Evolutionary conservation across 1,140 invertebrate genomes (phyloP), one percentile per base, ranked within the genome.

Genomic region (Vanessa tameamea): DNA sequence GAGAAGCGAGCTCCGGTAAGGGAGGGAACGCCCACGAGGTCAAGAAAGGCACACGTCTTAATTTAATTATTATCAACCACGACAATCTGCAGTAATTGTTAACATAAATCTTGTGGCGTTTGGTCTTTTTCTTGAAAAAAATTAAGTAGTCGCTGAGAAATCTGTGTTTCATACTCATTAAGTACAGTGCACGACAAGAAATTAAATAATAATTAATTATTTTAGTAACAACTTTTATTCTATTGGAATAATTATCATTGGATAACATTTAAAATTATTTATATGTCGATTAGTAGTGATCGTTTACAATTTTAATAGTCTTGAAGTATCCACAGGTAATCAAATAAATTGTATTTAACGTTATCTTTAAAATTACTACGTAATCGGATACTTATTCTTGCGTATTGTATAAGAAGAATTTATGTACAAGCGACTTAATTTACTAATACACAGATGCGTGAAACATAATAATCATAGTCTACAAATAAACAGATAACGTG

Each of bases 51-150:
- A 82, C 79, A 84, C 82, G 80, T 84, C 86, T 89, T 88, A 82
- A 87, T 87, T 86, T 84, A 86, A 82, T 82, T 81, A 77, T 86
- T 87, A 90, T 90, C 88, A 73, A 48, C 76, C 83, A 85, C 85
- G 82, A 87, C 83, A 82, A 90, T 90, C 88, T 75, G 55, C 59
- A 55, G 78, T 85, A 84, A 87, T 87, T 87, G 82, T 81, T 72
- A 68, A 77, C 76, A 77, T 80, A 77, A 81, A 82, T 79, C 76
- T 77, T 68, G 15, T 63, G 66, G 61, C 76, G 70, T 77, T 73
- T 77, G 76, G 63, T 71, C 16, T 75, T 77, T 77, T 77, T 78
- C 23, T 51, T 67, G 37, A 48, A 73, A 51, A 69, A 70, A 50
- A 68, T 64, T 43, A 61, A 53, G 69, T 68, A 66, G 55, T 68